Evolutionary conservation across 2,113 vertebrate species (phyloP), one percentile per base, ranked within the genome.

Genomic region (Trichomycterus rosablanca): DNA sequence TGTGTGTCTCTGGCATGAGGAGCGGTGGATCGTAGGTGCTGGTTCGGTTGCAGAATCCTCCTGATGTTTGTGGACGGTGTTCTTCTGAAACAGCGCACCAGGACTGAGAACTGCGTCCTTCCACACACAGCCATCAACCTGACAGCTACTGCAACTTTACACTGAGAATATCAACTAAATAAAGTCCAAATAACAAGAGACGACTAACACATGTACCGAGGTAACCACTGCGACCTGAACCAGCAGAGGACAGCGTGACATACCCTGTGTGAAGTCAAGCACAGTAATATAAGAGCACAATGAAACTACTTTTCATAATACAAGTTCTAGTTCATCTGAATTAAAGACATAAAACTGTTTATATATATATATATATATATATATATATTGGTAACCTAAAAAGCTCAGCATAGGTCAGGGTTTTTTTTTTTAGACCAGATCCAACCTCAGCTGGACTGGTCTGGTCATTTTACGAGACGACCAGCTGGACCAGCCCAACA

Each of bases 41-140:
- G 19, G 8, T 20, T 56, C 0, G 22, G 34, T 8, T 48, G 23
- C 3, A 23, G 23, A 1, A 37, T 16, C 15, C 39, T 56, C 3
- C 53, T n/a, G 6, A 50, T 23, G 1, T 10, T 19, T 1, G 65
- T 39, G 1, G 43, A 2, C 39, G 11, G 48, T 4, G 63, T 64
- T 1, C 55, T 57, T 4, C 68, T 26, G 52, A 79, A 50, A 43
- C 69, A 70, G 5, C 80, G 75, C 57, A 37, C 67, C 9, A 85
- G 9, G 22, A 50, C 39, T 0, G 76, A 30, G 46, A 76, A 7
- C 30, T 80, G 3, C 1, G 63, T 55, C 34, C 44, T 72, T 4
- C 74, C 30, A 40, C 20, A 39, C 0, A 26, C 20, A 4, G 80
- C 76, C 85, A 88, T 88, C 35, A 1, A 30, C 23, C 12, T 9